phyloP scores from a whole-genome alignment of 2,113 vertebrate genomes.

The Variabilichromis moorii region DNA sequence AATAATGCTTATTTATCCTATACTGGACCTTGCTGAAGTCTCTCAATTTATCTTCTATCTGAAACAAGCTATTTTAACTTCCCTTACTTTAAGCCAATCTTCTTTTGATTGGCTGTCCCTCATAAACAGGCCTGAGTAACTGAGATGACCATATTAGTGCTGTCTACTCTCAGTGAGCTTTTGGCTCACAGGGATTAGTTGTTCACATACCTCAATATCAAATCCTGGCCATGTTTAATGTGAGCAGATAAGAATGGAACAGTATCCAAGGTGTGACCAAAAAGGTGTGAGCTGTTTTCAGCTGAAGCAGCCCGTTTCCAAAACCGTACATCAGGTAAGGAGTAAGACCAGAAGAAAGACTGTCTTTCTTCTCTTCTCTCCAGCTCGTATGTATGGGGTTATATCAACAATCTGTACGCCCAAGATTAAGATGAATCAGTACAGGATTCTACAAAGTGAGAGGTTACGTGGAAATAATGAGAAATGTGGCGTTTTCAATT shows the following conservation, averaged over 20 bases:
- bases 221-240: neutral
- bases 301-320: accelerated
- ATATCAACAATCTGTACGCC: neutral
- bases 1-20: neutral
- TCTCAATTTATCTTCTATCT: accelerated
- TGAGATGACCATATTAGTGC: neutral
- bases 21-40: neutral
- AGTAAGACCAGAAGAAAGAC: neutral
- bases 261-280: neutral
- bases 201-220: accelerated
- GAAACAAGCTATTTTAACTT: neutral
- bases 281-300: neutral
- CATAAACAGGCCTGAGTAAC: neutral
- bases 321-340: neutral
- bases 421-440: neutral
- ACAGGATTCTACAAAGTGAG: neutral
- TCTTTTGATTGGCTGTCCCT: neutral
- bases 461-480: accelerated
- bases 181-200: neutral
- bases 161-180: neutral
- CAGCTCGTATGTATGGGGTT: neutral
- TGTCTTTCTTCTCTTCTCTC: neutral
- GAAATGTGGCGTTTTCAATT: neutral
- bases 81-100: neutral
- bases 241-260: neutral